A percentile compares a stretch with the other conserved stretches of the same genome.
phyloP scores from a whole-genome alignment of 2,888 invertebrate genomes.

The Cistogaster globosa region DNA sequence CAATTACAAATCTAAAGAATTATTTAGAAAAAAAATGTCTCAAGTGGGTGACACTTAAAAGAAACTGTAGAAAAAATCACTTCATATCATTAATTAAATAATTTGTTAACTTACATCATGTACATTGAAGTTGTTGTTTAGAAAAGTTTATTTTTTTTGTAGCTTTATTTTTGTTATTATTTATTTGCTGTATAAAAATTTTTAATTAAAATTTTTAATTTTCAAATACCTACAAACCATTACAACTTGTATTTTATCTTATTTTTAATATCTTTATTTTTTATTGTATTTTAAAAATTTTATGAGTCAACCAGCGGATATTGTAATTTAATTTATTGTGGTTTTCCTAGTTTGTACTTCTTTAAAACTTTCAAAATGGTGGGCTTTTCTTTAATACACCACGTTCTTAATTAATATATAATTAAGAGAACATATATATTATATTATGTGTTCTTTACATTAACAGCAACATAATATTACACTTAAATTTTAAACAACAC shows the following conservation, averaged over 20 bases:
- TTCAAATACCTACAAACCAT: too few relatives aligned
- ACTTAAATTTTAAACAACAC: constrained; percentile 32
- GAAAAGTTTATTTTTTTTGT: too few relatives aligned
- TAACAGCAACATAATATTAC: constrained; percentile 18
- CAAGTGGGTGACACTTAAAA: neutral
- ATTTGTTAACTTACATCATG: too few relatives aligned
- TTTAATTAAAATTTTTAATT: too few relatives aligned
- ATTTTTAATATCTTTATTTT: neutral
- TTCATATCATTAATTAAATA: neutral
- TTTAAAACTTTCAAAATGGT: constrained; percentile 23
- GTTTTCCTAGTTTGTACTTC: constrained; percentile 16
- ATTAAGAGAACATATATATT: constrained; percentile 29
- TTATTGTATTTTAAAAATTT: neutral
- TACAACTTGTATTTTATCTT: neutral
- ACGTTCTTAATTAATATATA: constrained; percentile 44
- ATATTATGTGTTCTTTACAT: constrained; percentile 8
- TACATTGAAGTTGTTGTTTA: too few relatives aligned
- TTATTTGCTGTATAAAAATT: too few relatives aligned
- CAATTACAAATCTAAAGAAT: neutral
- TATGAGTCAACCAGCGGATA: constrained; percentile 51
- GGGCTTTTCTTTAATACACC: constrained; percentile 3
- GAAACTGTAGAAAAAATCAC: neutral
- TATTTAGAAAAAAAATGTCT: neutral
- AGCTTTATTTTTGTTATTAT: too few relatives aligned
- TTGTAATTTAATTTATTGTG: constrained; percentile 13